Evolutionary conservation across 30 jellyfish, hydroid and myxozoan species (phyloP).

Genomic region (Turritopsis dohrnii): DNA sequence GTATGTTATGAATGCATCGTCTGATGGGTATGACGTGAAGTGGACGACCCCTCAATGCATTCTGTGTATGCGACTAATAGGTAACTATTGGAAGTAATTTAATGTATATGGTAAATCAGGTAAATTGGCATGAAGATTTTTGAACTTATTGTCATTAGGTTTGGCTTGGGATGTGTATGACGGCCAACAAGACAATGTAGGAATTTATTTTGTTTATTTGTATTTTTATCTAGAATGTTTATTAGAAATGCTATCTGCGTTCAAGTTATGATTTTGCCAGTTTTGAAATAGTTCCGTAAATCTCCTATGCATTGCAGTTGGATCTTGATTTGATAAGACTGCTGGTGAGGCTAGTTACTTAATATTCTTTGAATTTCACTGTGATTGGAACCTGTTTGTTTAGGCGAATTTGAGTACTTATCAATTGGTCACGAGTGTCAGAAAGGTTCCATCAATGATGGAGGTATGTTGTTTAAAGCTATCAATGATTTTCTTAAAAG

Average conservation of each 20-base stretch:
- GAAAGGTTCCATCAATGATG: slow-evolving; percentile 3
- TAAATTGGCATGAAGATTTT: too few species aligned
- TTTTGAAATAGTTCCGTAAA: too few species aligned
- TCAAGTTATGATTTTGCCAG: too few species aligned
- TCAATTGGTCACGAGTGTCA: neutral
- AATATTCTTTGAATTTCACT: too few species aligned
- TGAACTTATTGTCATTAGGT: slow-evolving; percentile 37
- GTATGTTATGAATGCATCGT: slow-evolving; percentile 51
- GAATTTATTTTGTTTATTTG: neutral
- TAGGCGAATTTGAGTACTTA: slow-evolving; percentile 16
- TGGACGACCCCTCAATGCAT: slow-evolving; percentile 99
- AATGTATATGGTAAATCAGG: too few species aligned
- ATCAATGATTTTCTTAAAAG: too few species aligned
- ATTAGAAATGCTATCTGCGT: neutral
- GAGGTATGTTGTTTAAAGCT: slow-evolving; percentile 22
- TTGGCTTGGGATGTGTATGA: slow-evolving; percentile 91
- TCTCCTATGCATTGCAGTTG: too few species aligned
- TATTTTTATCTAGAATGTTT: neutral
- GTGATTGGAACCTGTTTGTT: neutral
- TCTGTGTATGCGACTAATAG: slow-evolving; percentile 80
- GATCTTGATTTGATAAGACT: too few species aligned
- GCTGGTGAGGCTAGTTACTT: too few species aligned
- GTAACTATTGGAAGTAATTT: slow-evolving; percentile 20
- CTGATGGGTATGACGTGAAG: slow-evolving; percentile 73
- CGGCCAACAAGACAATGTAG: slow-evolving; percentile 71